Evolutionary conservation across 1,140 invertebrate species (phyloP).

Genomic region (Trachymyrmex cornetzi): DNA sequence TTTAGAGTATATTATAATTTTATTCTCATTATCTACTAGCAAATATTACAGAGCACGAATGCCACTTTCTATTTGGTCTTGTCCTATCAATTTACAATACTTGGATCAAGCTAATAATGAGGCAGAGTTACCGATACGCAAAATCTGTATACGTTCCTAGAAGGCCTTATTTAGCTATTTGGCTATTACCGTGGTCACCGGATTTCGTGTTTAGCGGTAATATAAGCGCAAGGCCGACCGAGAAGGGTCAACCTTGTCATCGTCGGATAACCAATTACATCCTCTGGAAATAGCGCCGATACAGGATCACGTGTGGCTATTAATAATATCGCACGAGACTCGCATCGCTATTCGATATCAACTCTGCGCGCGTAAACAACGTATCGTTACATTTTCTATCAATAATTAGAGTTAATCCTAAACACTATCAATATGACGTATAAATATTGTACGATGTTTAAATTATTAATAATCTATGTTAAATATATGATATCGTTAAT

Average conservation of each 20-base stretch:
- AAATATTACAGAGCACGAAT: not conserved
- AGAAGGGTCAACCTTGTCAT: conserved; percentile 68
- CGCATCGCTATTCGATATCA: conserved; percentile 13
- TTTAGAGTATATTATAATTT: conserved; percentile 1
- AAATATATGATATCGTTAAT: conserved; percentile 1
- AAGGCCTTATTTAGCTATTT: conserved; percentile 32
- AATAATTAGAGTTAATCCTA: not conserved
- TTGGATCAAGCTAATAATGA: not conserved
- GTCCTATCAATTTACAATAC: not conserved
- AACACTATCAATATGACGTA: not conserved
- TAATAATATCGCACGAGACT: conserved; percentile 38
- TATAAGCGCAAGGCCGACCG: conserved; percentile 66
- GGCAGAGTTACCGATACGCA: not conserved
- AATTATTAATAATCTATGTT: not conserved
- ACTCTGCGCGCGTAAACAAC: not conserved
- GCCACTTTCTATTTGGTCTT: not conserved
- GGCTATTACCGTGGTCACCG: conserved; percentile 38
- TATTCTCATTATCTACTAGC: not conserved
- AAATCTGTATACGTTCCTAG: conserved; percentile 43
- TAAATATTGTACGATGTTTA: not conserved
- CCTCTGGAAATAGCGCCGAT: conserved; percentile 60
- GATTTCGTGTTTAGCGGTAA: conserved; percentile 68
- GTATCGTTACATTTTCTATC: not conserved
- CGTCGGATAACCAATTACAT: conserved; percentile 53
- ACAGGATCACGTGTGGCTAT: conserved; percentile 44